Evolutionary conservation across 1,140 invertebrate genomes (phyloP), one percentile per base, ranked within the genome.

Genomic region (Delia radicum): DNA sequence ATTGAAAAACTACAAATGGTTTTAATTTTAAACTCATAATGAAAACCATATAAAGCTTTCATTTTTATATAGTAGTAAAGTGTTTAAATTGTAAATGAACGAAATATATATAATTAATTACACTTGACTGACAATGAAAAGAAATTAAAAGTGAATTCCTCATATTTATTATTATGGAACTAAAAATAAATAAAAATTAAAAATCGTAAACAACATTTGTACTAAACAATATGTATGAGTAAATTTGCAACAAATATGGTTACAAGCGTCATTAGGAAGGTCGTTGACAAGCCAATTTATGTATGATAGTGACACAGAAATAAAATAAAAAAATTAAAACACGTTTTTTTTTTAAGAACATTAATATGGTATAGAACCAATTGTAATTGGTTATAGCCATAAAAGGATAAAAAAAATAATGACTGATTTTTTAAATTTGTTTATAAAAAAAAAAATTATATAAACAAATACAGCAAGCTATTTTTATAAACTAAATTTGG

Each of bases 111-210:
- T 18, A 55, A 55, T 55, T 55, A 73, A 62, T 76, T 29, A 65
- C 71, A 37, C 67, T 26, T 75, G 55, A 75, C 27, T 76, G 71
- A 18, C 71, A 76, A 73, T 76, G 75, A 76, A 76, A 75, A 76
- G 75, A 76, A 76, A 76, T 76, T 73, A 76, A 76, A 73, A 76
- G 75, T 76, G 10, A 65, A 75, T 55, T 75, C 65, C 65, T 69
- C 65, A 27, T 69, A 69, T 69, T 28, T 69, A 69, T 31, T 69
- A 31, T 69, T 69, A 33, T 69, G 65, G 65, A 69, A 69, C 65
- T 69, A 69, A 37, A 69, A 37, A 31, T 31, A 29, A 31, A 7
- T 7, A 21, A 55, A 55, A n/a, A n/a, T n/a, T 18, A 55, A 55
- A 55, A 55, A 55, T 55, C 48, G 24, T 55, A 55, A 5, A 21